Evolutionary conservation across 2,113 vertebrate species (phyloP).

Genomic region (Carollia perspicillata): DNA sequence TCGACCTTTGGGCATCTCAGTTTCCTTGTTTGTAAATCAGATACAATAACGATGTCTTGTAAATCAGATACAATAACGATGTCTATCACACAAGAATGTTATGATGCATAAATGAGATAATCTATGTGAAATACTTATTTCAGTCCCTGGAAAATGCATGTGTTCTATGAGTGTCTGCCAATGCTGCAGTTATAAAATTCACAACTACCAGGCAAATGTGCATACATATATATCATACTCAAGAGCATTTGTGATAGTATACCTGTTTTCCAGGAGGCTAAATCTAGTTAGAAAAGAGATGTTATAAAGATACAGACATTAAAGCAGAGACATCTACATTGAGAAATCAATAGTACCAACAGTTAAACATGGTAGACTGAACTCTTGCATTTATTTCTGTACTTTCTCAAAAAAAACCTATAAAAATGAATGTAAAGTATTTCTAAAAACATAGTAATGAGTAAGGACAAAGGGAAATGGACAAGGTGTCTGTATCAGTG

Average conservation of each 20-base stretch:
- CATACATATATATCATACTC: not conserved
- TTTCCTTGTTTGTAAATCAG: constrained; percentile 12
- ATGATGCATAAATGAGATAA: not conserved
- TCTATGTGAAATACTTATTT: not conserved
- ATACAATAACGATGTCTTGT: not conserved
- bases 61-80: not conserved
- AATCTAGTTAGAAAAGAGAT: not conserved
- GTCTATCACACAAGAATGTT: not conserved
- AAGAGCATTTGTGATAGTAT: not conserved
- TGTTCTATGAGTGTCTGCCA: not conserved
- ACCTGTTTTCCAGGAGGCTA: not conserved
- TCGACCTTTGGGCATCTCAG: not conserved
- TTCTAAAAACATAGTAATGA: not conserved
- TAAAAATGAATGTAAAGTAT: not conserved
- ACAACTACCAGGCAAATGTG: not conserved
- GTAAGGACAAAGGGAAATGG: not conserved
- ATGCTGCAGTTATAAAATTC: not conserved
- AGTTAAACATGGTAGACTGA: not conserved
- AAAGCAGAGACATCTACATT: not conserved
- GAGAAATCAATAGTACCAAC: not conserved
- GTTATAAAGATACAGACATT: not conserved
- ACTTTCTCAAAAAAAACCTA: not conserved
- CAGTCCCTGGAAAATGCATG: not conserved
- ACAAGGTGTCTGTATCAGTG: not conserved
- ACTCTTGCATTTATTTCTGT: not conserved